Conservation (phyloP, 2,888 invertebrate species). For the Stratiomys singularior region DNA sequence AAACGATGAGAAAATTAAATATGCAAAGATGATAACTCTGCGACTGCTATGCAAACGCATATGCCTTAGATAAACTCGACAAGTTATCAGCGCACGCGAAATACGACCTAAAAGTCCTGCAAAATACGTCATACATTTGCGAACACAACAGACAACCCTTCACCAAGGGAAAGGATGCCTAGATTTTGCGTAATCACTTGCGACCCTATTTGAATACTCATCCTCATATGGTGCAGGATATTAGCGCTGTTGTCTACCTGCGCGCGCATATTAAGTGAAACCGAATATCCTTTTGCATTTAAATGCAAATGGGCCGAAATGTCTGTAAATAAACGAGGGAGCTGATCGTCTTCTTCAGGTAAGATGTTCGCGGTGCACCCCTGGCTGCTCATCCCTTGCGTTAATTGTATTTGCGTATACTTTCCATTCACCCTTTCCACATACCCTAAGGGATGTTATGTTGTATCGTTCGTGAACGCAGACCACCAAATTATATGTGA, state of each 20-base stretch:
- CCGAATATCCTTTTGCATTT: slow-evolving; percentile 52
- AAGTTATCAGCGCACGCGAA: slow-evolving; percentile 32
- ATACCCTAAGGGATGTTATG: slow-evolving; percentile 28
- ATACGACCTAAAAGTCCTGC: not conserved
- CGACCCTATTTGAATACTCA: slow-evolving; percentile 53
- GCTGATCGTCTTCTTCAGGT: slow-evolving; percentile 38
- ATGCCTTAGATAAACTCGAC: slow-evolving; percentile 41
- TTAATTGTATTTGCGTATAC: not conserved
- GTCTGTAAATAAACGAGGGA: slow-evolving; percentile 49
- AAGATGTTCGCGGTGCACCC: slow-evolving; percentile 39
- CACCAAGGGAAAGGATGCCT: slow-evolving; percentile 38
- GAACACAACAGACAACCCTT: slow-evolving; percentile 35
- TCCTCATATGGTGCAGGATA: slow-evolving; percentile 48
- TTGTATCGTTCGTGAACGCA: slow-evolving; percentile 36
- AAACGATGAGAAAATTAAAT: slow-evolving; percentile 54
- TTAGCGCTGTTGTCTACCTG: slow-evolving; percentile 52
- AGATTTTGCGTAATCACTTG: slow-evolving; percentile 53
- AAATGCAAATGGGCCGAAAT: slow-evolving; percentile 53
- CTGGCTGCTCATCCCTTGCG: slow-evolving; percentile 45
- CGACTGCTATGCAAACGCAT: slow-evolving; percentile 48
- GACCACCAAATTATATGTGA: slow-evolving; percentile 50
- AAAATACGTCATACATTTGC: not conserved
- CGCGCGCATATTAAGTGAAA: slow-evolving; percentile 54
- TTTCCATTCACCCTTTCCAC: slow-evolving; percentile 38
- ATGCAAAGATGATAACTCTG: slow-evolving; percentile 54